Percentiles rank a stretch among this genome's conserved stretches.
Conservation (phyloP, 2,888 invertebrate genomes). For the Himalopsyche anomala region DNA sequence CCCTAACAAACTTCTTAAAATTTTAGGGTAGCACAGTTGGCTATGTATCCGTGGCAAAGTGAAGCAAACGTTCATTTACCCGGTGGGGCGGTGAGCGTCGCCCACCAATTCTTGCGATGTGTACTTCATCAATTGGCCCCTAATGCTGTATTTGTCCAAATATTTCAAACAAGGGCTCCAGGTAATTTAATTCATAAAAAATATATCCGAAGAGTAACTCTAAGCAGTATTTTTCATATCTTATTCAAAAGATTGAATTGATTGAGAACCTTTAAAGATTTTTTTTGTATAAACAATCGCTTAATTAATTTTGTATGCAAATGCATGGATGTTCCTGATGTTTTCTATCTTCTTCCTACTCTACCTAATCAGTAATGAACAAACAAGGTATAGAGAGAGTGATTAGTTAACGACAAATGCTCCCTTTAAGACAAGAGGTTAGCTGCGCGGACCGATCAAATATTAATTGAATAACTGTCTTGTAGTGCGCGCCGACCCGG, state of each 20-base stretch:
- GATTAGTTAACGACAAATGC: too few species aligned
- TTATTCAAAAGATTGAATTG: neutral
- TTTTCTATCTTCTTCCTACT: too few species aligned
- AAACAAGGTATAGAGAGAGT: too few species aligned
- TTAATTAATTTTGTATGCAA: too few species aligned
- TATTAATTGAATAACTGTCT: too few species aligned
- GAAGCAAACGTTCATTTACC: conserved; percentile 93
- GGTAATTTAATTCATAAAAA: conserved; percentile 74
- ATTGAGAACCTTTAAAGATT: too few species aligned
- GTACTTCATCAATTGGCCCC: conserved; percentile 97
- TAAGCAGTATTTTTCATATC: neutral
- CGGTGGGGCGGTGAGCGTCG: conserved; percentile 96
- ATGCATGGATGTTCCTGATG: too few species aligned
- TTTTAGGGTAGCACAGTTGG: conserved; percentile 83
- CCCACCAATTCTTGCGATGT: conserved; percentile 97
- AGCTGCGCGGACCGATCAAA: too few species aligned
- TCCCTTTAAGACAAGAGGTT: too few species aligned
- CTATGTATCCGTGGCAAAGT: conserved; percentile 92
- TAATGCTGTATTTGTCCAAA: conserved; percentile 96
- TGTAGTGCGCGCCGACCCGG: too few species aligned
- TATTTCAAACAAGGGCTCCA: conserved; percentile 93
- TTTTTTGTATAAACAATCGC: too few species aligned
- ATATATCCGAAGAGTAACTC: neutral
- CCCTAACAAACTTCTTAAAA: neutral
- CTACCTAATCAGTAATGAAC: too few species aligned